phyloP scores from a whole-genome alignment of 2,113 vertebrate genomes.

The Ailurus styani region DNA sequence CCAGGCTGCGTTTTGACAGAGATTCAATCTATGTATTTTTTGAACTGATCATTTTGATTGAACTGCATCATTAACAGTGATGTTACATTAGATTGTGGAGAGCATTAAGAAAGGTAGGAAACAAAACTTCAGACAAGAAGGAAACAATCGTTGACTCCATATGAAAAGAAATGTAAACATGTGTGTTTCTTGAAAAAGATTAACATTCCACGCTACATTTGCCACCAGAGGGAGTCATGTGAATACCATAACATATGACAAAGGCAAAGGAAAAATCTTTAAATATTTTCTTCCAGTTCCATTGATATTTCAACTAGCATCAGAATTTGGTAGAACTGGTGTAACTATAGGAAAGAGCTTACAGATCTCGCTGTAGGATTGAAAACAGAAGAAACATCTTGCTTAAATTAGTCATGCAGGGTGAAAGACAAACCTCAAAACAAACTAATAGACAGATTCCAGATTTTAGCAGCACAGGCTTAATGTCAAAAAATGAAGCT shows the following conservation, averaged over 20 bases:
- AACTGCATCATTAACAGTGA: not conserved
- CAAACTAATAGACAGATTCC: not conserved
- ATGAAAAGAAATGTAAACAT: not conserved
- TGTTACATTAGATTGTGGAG: not conserved
- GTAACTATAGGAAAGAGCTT: not conserved
- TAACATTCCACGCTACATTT: conserved; percentile 48
- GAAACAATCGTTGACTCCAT: not conserved
- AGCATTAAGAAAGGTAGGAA: not conserved
- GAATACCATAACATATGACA: conserved; percentile 66
- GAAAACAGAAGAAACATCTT: not conserved
- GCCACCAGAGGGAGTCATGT: conserved; percentile 82
- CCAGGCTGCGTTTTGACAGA: not conserved
- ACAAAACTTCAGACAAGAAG: not conserved
- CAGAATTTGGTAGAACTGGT: conserved; percentile 26
- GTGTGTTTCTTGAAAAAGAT: conserved; percentile 14
- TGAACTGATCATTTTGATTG: not conserved
- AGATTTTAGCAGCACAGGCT: conserved; percentile 37
- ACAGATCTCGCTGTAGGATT: not conserved
- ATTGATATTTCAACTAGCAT: not conserved
- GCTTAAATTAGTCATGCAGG: not conserved
- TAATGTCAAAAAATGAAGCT: conserved; percentile 40
- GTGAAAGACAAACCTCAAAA: conserved; percentile 28
- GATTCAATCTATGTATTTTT: not conserved
- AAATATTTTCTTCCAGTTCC: not conserved
- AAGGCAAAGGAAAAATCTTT: conserved; percentile 21